Evolutionary conservation across 1,140 invertebrate genomes (phyloP).

Genomic region (Campoletis sonorensis): DNA sequence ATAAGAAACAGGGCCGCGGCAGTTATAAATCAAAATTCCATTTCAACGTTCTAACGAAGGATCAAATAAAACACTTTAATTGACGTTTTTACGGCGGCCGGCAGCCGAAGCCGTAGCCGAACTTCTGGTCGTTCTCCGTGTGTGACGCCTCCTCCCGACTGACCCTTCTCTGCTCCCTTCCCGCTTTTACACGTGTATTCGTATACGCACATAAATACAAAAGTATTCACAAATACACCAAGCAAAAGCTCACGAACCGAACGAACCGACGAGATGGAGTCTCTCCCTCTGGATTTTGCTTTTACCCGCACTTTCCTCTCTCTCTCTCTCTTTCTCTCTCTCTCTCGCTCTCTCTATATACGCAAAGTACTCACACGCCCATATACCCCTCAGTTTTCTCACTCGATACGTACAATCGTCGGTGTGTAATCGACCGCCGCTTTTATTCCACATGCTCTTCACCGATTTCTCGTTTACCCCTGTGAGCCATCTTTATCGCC

Average conservation of each 20-base stretch:
- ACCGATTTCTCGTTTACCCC: not conserved
- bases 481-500: constrained; percentile 25
- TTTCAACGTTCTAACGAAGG: constrained; percentile 78
- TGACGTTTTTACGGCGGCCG: constrained; percentile 77
- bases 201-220: not conserved
- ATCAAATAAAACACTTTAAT: constrained; percentile 79
- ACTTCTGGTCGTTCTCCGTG: constrained; percentile 62
- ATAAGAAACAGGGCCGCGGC: constrained; percentile 51
- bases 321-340: too few relatives aligned
- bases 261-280: constrained; percentile 19
- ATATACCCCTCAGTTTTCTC: not conserved
- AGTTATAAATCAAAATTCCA: constrained; percentile 77
- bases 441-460: not conserved
- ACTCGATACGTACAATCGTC: not conserved
- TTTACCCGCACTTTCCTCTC: constrained; percentile 11
- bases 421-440: constrained; percentile 24
- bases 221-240: not conserved
- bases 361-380: constrained; percentile 5
- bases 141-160: constrained; percentile 52
- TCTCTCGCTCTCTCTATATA: too few relatives aligned
- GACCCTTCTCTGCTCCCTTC: constrained; percentile 39
- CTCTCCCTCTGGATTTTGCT: constrained; percentile 31
- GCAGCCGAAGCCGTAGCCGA: constrained; percentile 74
- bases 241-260: constrained; percentile 9
- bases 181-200: not conserved